These are phyloP conservation scores for Musca domestica DNA, from an alignment of 1,140 invertebrate genomes.

Conservation along the genomic window DNA sequence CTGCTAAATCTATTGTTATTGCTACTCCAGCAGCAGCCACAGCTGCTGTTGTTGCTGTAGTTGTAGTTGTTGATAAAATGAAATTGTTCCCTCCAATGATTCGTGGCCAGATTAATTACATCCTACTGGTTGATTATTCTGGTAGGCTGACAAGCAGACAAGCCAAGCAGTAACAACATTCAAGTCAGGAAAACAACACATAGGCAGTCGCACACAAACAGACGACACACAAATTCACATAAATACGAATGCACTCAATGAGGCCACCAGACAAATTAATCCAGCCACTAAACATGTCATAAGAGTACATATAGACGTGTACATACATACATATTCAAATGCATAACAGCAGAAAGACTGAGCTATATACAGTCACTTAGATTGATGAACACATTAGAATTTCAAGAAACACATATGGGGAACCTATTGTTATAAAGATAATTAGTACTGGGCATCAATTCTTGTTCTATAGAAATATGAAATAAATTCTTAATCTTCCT, in stretches of 20 bases:
- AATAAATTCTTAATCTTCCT: no score
- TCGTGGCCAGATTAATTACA: conserved; percentile 21
- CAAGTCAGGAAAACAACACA: background rate
- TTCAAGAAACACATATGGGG: no score
- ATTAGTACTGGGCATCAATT: no score
- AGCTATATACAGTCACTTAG: no score
- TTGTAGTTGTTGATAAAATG: background rate
- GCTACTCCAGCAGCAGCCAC: background rate
- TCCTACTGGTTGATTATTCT: background rate
- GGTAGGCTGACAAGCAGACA: background rate
- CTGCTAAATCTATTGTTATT: background rate
- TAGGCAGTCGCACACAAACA: background rate
- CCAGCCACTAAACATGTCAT: conserved; percentile 10
- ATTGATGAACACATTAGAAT: no score
- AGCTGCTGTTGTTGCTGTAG: background rate
- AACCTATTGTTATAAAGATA: no score
- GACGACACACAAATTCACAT: background rate
- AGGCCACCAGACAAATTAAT: background rate
- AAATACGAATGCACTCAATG: no score
- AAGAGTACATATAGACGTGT: background rate
- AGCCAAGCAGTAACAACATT: background rate
- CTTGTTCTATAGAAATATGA: no score
- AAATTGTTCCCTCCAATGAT: conserved; percentile 13
- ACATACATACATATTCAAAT: background rate
- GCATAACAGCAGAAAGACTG: background rate